Percentiles rank a stretch among this genome's conserved stretches.
Evolutionary conservation across 2,888 invertebrate genomes (phyloP).

Genomic region (Lagria hirta): DNA sequence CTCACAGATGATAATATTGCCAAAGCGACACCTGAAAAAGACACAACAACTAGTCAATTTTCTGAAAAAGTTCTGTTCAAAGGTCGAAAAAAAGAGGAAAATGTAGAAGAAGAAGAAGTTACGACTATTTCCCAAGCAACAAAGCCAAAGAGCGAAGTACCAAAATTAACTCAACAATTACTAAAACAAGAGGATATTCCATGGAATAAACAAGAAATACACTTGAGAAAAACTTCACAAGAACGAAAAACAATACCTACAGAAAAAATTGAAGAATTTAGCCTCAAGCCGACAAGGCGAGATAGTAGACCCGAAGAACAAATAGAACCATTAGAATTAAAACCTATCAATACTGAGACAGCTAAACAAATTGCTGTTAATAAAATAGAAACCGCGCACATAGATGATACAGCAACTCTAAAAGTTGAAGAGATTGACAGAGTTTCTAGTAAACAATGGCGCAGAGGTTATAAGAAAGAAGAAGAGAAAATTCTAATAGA

Average conservation of each 20-base stretch:
- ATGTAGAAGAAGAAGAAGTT: conserved; percentile 50
- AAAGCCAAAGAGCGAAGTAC: conserved; percentile 27
- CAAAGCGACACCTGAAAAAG: conserved; percentile 44
- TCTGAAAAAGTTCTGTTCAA: no score
- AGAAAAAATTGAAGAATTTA: conserved; percentile 27
- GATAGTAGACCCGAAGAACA: conserved; percentile 40
- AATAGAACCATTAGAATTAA: conserved; percentile 36
- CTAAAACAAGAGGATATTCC: conserved; percentile 25
- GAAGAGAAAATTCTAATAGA: conserved; percentile 4
- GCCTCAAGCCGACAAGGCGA: conserved; percentile 26
- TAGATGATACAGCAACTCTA: conserved; percentile 22
- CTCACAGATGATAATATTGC: conserved; percentile 54
- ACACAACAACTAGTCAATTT: conserved; percentile 50
- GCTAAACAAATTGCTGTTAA: no score
- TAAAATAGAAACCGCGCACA: conserved; percentile 19
- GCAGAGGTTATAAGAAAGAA: no score
- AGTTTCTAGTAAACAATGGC: no score
- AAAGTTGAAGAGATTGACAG: conserved; percentile 9
- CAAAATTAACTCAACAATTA: conserved; percentile 13
- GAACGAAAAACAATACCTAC: conserved; percentile 27
- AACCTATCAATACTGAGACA: conserved; percentile 31
- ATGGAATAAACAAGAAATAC: conserved; percentile 58
- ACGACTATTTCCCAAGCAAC: conserved; percentile 29
- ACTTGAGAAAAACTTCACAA: conserved; percentile 53
- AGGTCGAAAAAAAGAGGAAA: no score